Conservation (phyloP, 1,140 invertebrate genomes). For the Apolygus lucorum region DNA sequence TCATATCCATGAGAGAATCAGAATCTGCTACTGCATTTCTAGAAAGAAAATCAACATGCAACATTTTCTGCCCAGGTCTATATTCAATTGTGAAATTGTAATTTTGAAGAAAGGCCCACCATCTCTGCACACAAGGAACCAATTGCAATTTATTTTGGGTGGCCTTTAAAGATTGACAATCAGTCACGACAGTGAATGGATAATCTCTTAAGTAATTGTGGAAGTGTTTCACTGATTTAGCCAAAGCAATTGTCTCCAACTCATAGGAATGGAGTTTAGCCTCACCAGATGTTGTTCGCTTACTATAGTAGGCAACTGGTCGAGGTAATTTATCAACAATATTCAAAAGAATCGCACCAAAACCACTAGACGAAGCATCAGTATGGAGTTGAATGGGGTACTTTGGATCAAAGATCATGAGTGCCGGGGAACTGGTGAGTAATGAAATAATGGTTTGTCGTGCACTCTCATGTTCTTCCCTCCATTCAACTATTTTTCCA, state of each 20-base stretch:
- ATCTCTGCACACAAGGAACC: not conserved
- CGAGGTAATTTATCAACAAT: slow-evolving; percentile 22
- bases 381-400: slow-evolving; percentile 35
- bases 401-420: slow-evolving; percentile 37
- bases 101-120: slow-evolving; percentile 11
- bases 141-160: not conserved
- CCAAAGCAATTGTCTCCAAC: slow-evolving; percentile 7
- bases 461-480: slow-evolving; percentile 4
- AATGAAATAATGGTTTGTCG: not conserved
- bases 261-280: not conserved
- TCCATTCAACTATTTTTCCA: slow-evolving; percentile 7
- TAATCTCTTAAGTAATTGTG: not conserved
- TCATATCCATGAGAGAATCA: no score
- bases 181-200: slow-evolving; percentile 2
- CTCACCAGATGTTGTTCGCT: slow-evolving; percentile 3
- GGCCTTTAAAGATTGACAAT: slow-evolving; percentile 12
- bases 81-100: slow-evolving; percentile 11
- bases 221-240: slow-evolving; percentile 3
- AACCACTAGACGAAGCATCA: slow-evolving; percentile 30
- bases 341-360: slow-evolving; percentile 29
- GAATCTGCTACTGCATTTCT: not conserved
- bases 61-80: not conserved
- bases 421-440: slow-evolving; percentile 33
- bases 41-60: slow-evolving; percentile 12
- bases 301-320: slow-evolving; percentile 30